These are phyloP conservation scores for Anthophora plumipes DNA, from an alignment of 2,888 invertebrate genomes.

Conservation along the genomic window DNA sequence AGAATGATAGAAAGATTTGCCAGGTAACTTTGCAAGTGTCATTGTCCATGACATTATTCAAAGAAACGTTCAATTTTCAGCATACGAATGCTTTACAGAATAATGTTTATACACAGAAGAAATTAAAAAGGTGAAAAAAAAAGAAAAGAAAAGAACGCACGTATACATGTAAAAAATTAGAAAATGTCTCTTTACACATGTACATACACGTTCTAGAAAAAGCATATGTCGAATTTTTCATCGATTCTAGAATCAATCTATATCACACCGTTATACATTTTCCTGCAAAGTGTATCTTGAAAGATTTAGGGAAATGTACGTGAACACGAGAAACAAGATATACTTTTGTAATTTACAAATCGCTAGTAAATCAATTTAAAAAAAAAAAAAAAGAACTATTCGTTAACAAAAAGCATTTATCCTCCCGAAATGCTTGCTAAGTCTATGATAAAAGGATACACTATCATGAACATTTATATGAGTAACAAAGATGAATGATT, in stretches of 20 bases:
- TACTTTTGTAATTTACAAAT: background rate
- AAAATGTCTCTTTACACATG: slow-evolving; percentile 16
- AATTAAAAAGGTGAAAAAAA: slow-evolving; percentile 4
- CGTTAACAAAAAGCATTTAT: background rate
- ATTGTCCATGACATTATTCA: slow-evolving; percentile 45
- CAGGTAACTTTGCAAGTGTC: slow-evolving; percentile 64
- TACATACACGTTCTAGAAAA: slow-evolving; percentile 14
- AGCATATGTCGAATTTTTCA: slow-evolving; percentile 24
- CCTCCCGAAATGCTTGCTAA: background rate
- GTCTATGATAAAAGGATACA: background rate
- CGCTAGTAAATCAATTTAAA: background rate
- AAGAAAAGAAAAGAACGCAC: background rate
- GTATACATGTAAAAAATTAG: slow-evolving; percentile 12
- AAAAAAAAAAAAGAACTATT: background rate
- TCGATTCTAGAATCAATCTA: slow-evolving; percentile 44
- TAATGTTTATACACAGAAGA: background rate
- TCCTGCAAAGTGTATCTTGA: background rate
- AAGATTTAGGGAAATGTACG: background rate
- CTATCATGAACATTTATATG: background rate
- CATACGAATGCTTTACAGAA: slow-evolving; percentile 9
- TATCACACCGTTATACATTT: slow-evolving; percentile 39
- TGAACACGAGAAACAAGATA: slow-evolving; percentile 14
- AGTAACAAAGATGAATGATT: background rate
- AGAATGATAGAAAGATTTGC: slow-evolving; percentile 65
- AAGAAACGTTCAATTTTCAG: slow-evolving; percentile 27